Base-by-base conservation (phyloP, 92 coral and sea anemone species). In the Zoanthus solanderi region DNA sequence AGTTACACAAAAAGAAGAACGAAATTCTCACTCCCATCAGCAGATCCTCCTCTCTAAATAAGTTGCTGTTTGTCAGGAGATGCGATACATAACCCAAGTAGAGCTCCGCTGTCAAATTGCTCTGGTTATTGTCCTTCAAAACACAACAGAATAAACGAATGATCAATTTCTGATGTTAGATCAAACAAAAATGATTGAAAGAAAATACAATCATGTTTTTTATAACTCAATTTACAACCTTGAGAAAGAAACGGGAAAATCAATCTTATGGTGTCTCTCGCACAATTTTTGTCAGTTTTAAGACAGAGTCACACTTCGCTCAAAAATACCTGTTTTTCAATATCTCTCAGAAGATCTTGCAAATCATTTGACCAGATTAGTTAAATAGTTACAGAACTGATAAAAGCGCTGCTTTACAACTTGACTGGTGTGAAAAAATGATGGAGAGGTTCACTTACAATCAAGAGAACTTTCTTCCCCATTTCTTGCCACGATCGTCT, bases 401-500 rank as follows among this genome's bases (percentile, higher is more conserved):
- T 13, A 13, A 16, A 16, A 63, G 16, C 7, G 2, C 31, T 63
- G 69, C 0, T 7, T 50, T 50, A 50, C 12, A 7, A 7, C 56
- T 50, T 50, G 56, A 50, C 56, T 23, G 74, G 74, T 28, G 9
- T 7, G 14, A 9, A 29, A 2, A 28, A 10, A 28, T 16, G 42
- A 18, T 6, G 12, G 34, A 9, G 37, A 23, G 14, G 45, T 9
- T 32, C 16, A 54, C 76, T 65, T 77, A 89, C 95, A 84, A 92
- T 93, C 63, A 85, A 61, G 54, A 88, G 87, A 68, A 93, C 94
- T 80, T 90, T 94, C 65, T 78, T 94, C 31, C 97, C 96, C 28
- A 91, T 77, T 63, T 92, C 94, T 78, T 95, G 97, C 99, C 99
- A 97, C 0, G 99, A 97, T 47, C 90, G 90, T 28, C 96, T 88